Evolutionary conservation across 1,140 invertebrate species (phyloP), one percentile per base, ranked within the genome.

Genomic region (Tetraneura akinire): DNA sequence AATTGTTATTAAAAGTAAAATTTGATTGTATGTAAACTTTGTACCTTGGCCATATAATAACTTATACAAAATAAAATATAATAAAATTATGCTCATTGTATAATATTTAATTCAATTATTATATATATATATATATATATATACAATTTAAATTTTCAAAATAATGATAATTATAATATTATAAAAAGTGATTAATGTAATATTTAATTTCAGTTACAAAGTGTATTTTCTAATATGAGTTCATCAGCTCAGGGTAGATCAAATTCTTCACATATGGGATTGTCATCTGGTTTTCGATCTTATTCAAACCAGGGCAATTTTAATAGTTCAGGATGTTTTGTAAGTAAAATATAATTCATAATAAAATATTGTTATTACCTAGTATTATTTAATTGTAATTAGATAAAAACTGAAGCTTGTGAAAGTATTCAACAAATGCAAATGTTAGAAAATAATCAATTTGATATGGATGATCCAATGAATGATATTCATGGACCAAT

Each of bases 351-450:
- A 42, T 53, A 1, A 13, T n/a, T 49, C 53, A 1, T 29, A 37
- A 37, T 49, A 26, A 1, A 68, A 21, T 18, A 9, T 47, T 68
- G 11, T 68, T 9, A 68, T 68, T 47, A 45, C 16, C 0, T 3
- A 68, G 1, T 71, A 1, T n/a, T 49, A 16, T 51, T 13, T n/a
- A 49, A 71, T 29, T 49, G n/a, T 29, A 29, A 11, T 51, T 29
- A 71, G 74, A 16, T 78, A 0, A 78, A 78, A 78, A 45, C 21
- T 45, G 73, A 76, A 57, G 11, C 55, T 45, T 53, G 37, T 45
- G 55, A 62, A 78, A 60, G 74, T 13, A 78, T 78, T 32, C 53
- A 78, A 26, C 37, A 78, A 78, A 78, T 78, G 55, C 74, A 78
- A 60, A 23, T 60, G 16, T 26, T 29, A 5, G 53, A 78, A 45